Evolutionary conservation across 2,797 vertebrate species (phyloP).

Genomic region (Sus cebifrons): DNA sequence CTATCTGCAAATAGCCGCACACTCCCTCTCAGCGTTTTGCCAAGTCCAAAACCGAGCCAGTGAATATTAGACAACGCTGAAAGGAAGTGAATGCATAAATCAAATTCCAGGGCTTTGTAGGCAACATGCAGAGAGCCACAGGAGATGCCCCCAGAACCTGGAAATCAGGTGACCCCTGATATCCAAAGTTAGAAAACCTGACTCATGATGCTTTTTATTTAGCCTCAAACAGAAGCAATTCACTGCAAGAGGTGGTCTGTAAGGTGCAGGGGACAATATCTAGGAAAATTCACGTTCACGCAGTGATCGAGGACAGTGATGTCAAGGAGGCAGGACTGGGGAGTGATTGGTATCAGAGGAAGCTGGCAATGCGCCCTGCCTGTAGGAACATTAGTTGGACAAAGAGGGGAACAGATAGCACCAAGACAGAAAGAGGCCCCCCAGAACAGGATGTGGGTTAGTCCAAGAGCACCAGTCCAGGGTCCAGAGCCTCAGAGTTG

Average conservation of each 20-base stretch:
- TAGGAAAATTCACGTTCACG: not conserved
- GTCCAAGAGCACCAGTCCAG: not conserved
- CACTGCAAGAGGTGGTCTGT: not conserved
- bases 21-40: not conserved
- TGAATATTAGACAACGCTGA: not conserved
- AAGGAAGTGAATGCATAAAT: not conserved
- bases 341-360: rapidly evolving
- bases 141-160: not conserved
- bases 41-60: not conserved
- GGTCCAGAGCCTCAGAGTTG: not conserved
- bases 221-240: not conserved
- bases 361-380: not conserved
- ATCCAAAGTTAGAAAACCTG: not conserved
- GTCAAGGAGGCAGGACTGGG: not conserved
- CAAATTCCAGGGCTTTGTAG: not conserved
- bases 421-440: not conserved
- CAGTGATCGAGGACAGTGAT: not conserved
- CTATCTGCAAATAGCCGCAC: conserved; percentile 37
- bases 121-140: not conserved
- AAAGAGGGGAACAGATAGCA: not conserved
- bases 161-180: not conserved
- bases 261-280: not conserved
- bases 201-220: not conserved
- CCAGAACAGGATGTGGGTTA: not conserved
- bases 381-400: not conserved